Conservation (phyloP, 2,888 invertebrate genomes). For the Standfussiana lucernea region DNA sequence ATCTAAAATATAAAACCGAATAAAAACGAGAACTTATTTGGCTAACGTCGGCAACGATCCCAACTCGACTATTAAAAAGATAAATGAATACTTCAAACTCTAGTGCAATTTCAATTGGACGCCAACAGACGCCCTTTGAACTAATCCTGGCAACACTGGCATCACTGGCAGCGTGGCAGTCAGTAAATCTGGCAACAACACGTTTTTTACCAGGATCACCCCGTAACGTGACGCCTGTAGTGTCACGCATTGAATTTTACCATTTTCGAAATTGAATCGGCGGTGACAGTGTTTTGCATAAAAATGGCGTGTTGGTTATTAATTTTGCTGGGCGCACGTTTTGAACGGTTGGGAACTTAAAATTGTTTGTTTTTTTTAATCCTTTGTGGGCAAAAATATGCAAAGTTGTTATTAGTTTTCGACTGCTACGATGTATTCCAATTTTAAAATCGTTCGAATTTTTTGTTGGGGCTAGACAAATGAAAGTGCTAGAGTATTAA, state of each 20-base stretch:
- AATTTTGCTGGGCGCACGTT: constrained; percentile 44
- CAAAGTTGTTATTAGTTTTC: neutral
- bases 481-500: neutral
- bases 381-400: constrained; percentile 13
- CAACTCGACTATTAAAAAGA: constrained; percentile 4
- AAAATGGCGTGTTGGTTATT: constrained; percentile 43
- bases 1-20: neutral
- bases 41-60: neutral
- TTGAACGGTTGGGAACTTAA: constrained; percentile 29
- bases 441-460: neutral
- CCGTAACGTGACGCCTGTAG: constrained; percentile 51
- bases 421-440: neutral
- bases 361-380: constrained; percentile 32
- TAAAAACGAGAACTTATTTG: constrained; percentile 2
- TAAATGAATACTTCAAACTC: constrained; percentile 1
- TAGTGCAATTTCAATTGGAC: constrained; percentile 33
- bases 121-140: constrained; percentile 35
- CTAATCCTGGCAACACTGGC: constrained; percentile 50
- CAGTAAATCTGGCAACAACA: constrained; percentile 62
- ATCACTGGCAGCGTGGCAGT: neutral
- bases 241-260: constrained; percentile 59
- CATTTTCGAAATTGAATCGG: constrained; percentile 69
- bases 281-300: constrained; percentile 54
- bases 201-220: constrained; percentile 55
- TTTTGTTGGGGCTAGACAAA: neutral